Conservation (phyloP, 2,888 invertebrate species). For the Acrobasis consociella region DNA sequence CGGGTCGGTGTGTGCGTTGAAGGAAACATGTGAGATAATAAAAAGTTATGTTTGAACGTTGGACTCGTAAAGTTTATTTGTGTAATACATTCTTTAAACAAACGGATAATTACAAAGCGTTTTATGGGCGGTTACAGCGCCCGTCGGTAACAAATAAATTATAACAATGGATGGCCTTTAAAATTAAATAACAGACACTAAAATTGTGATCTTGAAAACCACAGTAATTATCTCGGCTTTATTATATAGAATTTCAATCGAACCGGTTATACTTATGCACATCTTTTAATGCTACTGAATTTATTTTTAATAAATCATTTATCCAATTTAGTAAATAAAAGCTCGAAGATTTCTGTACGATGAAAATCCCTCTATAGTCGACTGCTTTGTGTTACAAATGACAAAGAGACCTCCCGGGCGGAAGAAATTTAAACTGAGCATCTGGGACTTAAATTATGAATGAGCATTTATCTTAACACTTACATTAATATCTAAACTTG, state of each 20-base stretch:
- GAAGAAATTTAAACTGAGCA: slow-evolving; percentile 64
- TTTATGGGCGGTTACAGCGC: slow-evolving; percentile 64
- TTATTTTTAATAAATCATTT: not conserved
- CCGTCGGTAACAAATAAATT: slow-evolving; percentile 60
- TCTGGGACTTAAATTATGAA: slow-evolving; percentile 55
- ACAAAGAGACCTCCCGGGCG: slow-evolving; percentile 54
- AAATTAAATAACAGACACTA: slow-evolving; percentile 45
- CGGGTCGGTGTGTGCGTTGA: slow-evolving; percentile 55
- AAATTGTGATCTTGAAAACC: slow-evolving; percentile 42
- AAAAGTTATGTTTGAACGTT: slow-evolving; percentile 73
- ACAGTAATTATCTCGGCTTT: slow-evolving; percentile 28
- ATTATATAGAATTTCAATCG: slow-evolving; percentile 28
- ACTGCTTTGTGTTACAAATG: slow-evolving; percentile 58
- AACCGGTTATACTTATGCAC: not conserved
- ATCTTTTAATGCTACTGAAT: slow-evolving; percentile 19
- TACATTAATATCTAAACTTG: slow-evolving; percentile 18
- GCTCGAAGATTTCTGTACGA: slow-evolving; percentile 50
- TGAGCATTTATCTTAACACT: slow-evolving; percentile 34
- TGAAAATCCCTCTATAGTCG: slow-evolving; percentile 56
- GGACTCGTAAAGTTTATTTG: slow-evolving; percentile 79
- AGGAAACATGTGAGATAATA: slow-evolving; percentile 78
- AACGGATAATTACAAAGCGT: slow-evolving; percentile 72
- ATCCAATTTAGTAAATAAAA: slow-evolving; percentile 7
- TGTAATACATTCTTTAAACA: slow-evolving; percentile 76
- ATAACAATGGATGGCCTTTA: slow-evolving; percentile 51